These are phyloP conservation scores for Glyphotaelius pellucidus DNA, from an alignment of 2,888 invertebrate species.

Conservation along the genomic window DNA sequence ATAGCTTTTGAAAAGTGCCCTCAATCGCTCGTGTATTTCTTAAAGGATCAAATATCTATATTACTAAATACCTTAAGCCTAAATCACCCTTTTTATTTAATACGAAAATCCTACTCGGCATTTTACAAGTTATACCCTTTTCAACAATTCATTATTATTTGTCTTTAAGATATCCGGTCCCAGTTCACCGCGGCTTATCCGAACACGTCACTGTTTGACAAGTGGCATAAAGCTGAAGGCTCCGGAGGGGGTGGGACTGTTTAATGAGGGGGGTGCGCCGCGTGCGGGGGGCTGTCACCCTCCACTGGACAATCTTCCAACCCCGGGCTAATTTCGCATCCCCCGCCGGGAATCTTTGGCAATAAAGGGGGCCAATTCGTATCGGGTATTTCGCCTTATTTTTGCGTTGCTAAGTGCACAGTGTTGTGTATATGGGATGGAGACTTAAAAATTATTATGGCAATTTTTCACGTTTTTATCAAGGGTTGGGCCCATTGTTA, in stretches of 20 bases:
- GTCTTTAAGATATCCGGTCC: background rate
- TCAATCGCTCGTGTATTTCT: no score
- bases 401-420: constrained; percentile 15
- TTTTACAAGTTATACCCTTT: background rate
- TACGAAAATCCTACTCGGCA: background rate
- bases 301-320: constrained; percentile 56
- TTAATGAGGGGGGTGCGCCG: constrained; percentile 55
- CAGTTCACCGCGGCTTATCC: constrained; percentile 38
- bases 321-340: constrained; percentile 60
- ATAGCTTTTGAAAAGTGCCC: no score
- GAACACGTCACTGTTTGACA: constrained; percentile 52
- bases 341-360: constrained; percentile 31
- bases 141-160: background rate
- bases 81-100: background rate
- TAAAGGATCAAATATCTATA: no score
- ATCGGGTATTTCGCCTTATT: background rate
- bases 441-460: background rate
- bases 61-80: background rate
- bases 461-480: background rate
- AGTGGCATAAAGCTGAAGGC: constrained; percentile 47
- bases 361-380: constrained; percentile 32
- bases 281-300: constrained; percentile 50
- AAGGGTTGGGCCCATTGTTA: background rate
- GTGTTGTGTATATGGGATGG: background rate
- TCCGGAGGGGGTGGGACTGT: constrained; percentile 40